A percentile compares a stretch with the other conserved stretches of the same genome.
Conservation (phyloP, 2,888 invertebrate genomes). For the Apeira syringaria region DNA sequence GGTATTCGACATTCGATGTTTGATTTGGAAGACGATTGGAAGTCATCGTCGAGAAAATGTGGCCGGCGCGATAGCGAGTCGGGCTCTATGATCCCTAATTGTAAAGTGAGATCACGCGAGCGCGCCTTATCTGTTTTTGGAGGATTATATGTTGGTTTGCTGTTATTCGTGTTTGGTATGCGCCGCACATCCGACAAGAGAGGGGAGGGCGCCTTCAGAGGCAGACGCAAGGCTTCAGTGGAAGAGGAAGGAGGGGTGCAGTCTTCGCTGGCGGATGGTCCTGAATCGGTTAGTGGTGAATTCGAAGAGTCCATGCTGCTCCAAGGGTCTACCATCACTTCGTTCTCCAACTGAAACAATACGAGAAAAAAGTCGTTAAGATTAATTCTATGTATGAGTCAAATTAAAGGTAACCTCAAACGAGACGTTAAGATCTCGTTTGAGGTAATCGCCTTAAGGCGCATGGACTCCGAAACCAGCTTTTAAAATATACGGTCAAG, state of each 20-base stretch:
- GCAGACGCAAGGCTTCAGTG: constrained; percentile 60
- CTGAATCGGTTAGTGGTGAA: constrained; percentile 79
- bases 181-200: constrained; percentile 62
- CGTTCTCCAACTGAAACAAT: constrained; percentile 83
- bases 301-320: constrained; percentile 83
- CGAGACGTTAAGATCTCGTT: too few species aligned
- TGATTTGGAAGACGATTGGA: constrained; percentile 80
- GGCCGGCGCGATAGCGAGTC: constrained; percentile 75
- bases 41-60: constrained; percentile 86
- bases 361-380: constrained; percentile 36
- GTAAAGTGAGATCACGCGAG: constrained; percentile 67
- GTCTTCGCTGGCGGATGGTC: constrained; percentile 78
- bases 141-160: constrained; percentile 45
- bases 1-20: constrained; percentile 78
- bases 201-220: constrained; percentile 53
- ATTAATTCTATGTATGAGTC: constrained; percentile 40
- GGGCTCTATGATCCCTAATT: constrained; percentile 65
- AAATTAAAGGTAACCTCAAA: constrained; percentile 46
- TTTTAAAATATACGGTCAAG: constrained; percentile 57
- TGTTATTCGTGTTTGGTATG: constrained; percentile 61
- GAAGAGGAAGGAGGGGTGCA: constrained; percentile 77
- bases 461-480: constrained; percentile 49
- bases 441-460: constrained; percentile 53
- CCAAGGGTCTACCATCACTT: constrained; percentile 82
- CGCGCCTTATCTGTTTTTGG: constrained; percentile 69